These are phyloP conservation scores for Sepiola atlantica DNA, from an alignment of 2,888 invertebrate genomes.

Conservation along the genomic window DNA sequence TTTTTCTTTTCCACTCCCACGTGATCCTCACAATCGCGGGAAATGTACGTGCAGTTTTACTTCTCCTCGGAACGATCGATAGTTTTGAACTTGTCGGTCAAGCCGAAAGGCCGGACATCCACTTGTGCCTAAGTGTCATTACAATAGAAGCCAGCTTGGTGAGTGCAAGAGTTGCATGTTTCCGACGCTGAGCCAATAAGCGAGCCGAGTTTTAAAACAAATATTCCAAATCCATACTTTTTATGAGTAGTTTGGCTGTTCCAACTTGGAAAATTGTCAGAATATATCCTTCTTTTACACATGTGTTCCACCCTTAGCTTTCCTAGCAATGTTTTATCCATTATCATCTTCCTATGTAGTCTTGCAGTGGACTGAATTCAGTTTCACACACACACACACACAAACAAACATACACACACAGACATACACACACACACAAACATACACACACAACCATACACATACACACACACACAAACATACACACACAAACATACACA, in stretches of 20 bases:
- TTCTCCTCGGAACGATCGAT: background rate
- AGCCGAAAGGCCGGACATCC: background rate
- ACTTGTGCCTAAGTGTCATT: background rate
- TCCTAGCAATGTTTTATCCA: background rate
- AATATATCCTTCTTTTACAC: background rate
- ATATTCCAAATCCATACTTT: too few species aligned
- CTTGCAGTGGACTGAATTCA: background rate
- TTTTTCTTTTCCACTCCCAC: background rate
- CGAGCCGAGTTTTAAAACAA: background rate
- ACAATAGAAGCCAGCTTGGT: background rate
- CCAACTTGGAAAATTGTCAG: background rate
- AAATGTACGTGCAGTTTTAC: background rate
- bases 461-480: too few species aligned
- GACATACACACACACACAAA: too few species aligned
- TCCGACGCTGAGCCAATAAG: too few species aligned
- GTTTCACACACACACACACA: background rate
- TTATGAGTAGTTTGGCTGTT: too few species aligned
- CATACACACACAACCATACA: too few species aligned
- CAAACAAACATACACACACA: too few species aligned
- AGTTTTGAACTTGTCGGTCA: background rate
- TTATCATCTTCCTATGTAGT: background rate
- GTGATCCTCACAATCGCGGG: background rate
- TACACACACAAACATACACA: too few species aligned
- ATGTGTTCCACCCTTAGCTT: background rate
- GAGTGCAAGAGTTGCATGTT: background rate